Evolutionary conservation across 2,797 vertebrate species (phyloP).

Genomic region (Typhlichthys subterraneus): DNA sequence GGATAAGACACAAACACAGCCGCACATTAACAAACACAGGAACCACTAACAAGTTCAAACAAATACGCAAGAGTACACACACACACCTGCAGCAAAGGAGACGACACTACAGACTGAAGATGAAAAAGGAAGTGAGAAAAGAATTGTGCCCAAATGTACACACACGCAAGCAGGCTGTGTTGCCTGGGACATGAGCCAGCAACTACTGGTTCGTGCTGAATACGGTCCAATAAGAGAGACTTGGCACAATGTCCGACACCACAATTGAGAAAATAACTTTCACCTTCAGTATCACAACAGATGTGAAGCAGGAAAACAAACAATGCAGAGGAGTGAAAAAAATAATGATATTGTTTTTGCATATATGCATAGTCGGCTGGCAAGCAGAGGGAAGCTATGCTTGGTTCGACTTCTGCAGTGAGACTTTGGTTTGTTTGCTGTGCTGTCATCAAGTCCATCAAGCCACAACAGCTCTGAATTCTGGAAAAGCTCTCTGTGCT

Average conservation of each 20-base stretch:
- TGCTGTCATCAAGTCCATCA: conserved; percentile 36
- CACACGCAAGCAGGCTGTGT: conserved; percentile 20
- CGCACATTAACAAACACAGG: conserved; percentile 47
- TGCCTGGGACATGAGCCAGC: conserved; percentile 40
- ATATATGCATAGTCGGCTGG: conserved; percentile 3
- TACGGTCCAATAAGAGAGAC: conserved; percentile 34
- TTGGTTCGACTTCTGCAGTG: conserved; percentile 9
- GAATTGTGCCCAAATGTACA: conserved; percentile 30
- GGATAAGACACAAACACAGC: conserved; percentile 56
- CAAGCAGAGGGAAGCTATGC: conserved; percentile 23
- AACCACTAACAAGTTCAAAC: conserved; percentile 58
- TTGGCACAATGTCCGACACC: conserved; percentile 45
- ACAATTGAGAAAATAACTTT: conserved; percentile 41
- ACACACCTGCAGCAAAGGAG: conserved; percentile 51
- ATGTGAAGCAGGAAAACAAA: conserved; percentile 43
- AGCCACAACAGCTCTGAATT: conserved; percentile 3
- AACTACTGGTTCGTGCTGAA: conserved; percentile 13
- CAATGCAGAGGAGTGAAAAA: conserved; percentile 5
- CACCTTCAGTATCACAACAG: conserved; percentile 47
- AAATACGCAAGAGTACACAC: conserved; percentile 26
- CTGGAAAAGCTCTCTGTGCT: conserved; percentile 20
- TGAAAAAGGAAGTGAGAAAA: conserved; percentile 6
- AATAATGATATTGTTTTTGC: background rate
- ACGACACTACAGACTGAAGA: conserved; percentile 9
- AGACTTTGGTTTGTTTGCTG: conserved; percentile 36